These are phyloP conservation scores for Tringa solitaria DNA, from an alignment of 2,113 vertebrate genomes.

Conservation along the genomic window DNA sequence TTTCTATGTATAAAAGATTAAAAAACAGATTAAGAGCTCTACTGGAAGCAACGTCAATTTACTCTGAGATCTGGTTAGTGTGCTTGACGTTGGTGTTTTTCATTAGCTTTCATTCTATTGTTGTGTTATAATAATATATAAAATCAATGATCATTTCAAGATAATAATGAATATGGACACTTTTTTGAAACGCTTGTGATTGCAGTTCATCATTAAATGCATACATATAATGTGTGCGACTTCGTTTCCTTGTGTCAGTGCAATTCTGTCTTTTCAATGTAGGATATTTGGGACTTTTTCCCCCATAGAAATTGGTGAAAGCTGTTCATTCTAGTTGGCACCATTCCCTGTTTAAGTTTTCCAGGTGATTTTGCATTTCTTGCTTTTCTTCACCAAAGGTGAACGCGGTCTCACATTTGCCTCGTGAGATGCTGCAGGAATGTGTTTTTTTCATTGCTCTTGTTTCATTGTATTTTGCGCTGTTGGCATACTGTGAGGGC, in stretches of 20 bases:
- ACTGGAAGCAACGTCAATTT: slow-evolving; percentile 12
- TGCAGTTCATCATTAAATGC: background rate
- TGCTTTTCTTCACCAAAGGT: background rate
- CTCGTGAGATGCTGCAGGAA: background rate
- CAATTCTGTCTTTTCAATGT: background rate
- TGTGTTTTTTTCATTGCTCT: background rate
- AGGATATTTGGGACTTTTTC: background rate
- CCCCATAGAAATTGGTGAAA: background rate
- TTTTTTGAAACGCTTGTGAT: background rate
- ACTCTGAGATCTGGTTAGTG: slow-evolving; percentile 7
- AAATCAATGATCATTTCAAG: background rate
- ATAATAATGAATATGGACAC: background rate
- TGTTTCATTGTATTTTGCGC: background rate
- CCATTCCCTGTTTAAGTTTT: background rate
- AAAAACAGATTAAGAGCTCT: slow-evolving; percentile 9
- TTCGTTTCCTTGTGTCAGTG: background rate
- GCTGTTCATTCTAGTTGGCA: background rate
- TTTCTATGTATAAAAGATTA: slow-evolving; percentile 12
- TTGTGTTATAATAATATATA: background rate
- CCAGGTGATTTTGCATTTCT: background rate
- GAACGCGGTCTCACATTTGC: background rate
- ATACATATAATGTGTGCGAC: background rate
- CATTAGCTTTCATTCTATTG: background rate
- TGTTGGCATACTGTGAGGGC: background rate
- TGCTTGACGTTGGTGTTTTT: background rate